Percentiles rank a stretch among this genome's conserved stretches.
phyloP scores from a whole-genome alignment of 2,888 invertebrate species.

The Odontocerum albicorne region DNA sequence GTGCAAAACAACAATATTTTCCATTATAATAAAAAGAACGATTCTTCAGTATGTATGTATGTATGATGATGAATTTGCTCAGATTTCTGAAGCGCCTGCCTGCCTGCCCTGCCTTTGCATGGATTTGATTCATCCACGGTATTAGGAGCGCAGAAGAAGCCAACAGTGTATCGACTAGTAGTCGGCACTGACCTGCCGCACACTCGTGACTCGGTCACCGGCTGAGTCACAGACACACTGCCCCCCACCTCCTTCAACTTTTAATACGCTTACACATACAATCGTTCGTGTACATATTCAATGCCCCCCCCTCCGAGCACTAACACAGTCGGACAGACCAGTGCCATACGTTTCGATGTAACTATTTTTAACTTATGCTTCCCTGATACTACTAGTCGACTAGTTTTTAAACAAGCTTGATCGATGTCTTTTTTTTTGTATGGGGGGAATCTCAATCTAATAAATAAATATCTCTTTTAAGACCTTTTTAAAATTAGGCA shows the following conservation, averaged over 20 bases:
- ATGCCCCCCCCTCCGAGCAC: conserved; percentile 1
- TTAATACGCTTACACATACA: conserved; percentile 13
- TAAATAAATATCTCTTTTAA: no score
- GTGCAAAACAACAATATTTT: no score
- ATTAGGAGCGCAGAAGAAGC: conserved; percentile 19
- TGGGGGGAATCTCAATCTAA: no score
- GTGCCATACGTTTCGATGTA: conserved; percentile 13
- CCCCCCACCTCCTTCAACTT: conserved; percentile 21
- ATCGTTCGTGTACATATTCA: not conserved
- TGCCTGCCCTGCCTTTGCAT: not conserved
- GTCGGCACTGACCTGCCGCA: conserved; percentile 35
- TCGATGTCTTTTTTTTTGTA: not conserved
- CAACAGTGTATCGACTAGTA: conserved; percentile 2
- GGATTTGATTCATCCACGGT: not conserved
- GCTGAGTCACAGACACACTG: conserved; percentile 35
- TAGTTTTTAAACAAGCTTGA: not conserved
- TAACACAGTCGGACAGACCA: not conserved
- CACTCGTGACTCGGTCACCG: conserved; percentile 36
- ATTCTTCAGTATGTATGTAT: no score
- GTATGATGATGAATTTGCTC: no score
- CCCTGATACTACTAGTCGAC: conserved; percentile 21
- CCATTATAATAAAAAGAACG: no score
- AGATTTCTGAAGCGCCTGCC: not conserved
- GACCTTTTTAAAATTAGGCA: no score
- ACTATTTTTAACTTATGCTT: conserved; percentile 25